A percentile compares a stretch with the other conserved stretches of the same genome.
Conservation (phyloP, 1,140 invertebrate genomes). For the Bombus consobrinus region DNA sequence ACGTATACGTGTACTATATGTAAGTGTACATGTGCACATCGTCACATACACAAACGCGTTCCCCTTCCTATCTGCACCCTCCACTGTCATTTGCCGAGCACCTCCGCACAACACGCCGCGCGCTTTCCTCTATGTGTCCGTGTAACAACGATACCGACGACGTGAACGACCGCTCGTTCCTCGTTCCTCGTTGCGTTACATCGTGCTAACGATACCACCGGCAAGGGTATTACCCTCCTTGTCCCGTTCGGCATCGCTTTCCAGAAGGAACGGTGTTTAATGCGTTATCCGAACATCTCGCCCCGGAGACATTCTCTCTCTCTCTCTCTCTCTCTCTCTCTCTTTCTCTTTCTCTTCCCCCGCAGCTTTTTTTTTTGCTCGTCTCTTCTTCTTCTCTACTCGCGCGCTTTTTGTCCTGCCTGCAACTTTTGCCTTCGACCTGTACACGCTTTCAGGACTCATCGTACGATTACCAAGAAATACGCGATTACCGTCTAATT, state of each 20-base stretch:
- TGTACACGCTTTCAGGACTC: background rate
- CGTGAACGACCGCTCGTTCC: constrained; percentile 56
- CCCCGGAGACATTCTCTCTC: background rate
- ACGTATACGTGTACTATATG: background rate
- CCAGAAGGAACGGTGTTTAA: constrained; percentile 52
- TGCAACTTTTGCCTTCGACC: background rate
- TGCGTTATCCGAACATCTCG: constrained; percentile 23
- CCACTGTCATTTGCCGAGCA: constrained; percentile 42
- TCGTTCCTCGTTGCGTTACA: constrained; percentile 50
- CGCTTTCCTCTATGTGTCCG: background rate
- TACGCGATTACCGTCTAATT: background rate
- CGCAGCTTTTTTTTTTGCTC: background rate
- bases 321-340: background rate
- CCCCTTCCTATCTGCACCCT: constrained; percentile 2
- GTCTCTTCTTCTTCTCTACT: background rate
- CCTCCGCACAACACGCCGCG: constrained; percentile 20
- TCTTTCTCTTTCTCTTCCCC: background rate
- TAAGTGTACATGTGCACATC: background rate
- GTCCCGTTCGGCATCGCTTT: constrained; percentile 37
- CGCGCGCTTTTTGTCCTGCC: background rate
- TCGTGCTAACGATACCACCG: constrained; percentile 49
- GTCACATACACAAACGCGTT: background rate
- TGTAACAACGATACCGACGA: constrained; percentile 38
- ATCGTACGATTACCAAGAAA: background rate
- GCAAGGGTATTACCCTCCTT: constrained; percentile 38